Conservation (phyloP, 2,797 vertebrate species). For the Pelobates cultripes region DNA sequence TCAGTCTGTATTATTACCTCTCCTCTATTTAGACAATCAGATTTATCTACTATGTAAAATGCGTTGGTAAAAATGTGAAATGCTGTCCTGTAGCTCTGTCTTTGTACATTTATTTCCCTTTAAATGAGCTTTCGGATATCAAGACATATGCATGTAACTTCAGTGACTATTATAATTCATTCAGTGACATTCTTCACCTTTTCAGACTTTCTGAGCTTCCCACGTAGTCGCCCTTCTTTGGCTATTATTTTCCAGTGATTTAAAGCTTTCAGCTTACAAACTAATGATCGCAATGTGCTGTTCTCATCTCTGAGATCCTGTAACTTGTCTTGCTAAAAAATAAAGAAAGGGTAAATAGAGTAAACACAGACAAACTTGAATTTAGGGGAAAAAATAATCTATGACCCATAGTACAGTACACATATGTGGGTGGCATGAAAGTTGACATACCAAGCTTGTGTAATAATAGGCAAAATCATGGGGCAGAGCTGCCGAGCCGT, state of each 20-base stretch:
- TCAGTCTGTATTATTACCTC: no score
- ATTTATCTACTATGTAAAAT: no score
- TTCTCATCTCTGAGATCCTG: slow-evolving; percentile 67
- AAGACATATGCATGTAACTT: no score
- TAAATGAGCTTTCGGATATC: no score
- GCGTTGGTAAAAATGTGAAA: no score
- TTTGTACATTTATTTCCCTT: no score
- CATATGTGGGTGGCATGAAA: not conserved
- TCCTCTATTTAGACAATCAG: no score
- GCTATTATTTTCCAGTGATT: slow-evolving; percentile 69
- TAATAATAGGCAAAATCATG: not conserved
- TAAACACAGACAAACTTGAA: not conserved
- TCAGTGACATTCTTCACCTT: slow-evolving; percentile 62
- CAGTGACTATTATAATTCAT: no score
- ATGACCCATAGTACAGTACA: not conserved
- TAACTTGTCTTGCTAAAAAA: slow-evolving; percentile 70
- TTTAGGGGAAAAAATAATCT: not conserved
- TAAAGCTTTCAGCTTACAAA: slow-evolving; percentile 70
- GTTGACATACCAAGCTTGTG: not conserved
- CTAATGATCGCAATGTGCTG: slow-evolving; percentile 61
- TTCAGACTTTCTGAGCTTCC: slow-evolving; percentile 68
- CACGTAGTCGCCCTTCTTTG: slow-evolving; percentile 64
- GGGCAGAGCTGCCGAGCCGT: no score
- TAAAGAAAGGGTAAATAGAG: not conserved
- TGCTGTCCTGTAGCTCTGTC: no score